phyloP scores from a whole-genome alignment of 1,140 invertebrate species.

The Marisa cornuarietis region DNA sequence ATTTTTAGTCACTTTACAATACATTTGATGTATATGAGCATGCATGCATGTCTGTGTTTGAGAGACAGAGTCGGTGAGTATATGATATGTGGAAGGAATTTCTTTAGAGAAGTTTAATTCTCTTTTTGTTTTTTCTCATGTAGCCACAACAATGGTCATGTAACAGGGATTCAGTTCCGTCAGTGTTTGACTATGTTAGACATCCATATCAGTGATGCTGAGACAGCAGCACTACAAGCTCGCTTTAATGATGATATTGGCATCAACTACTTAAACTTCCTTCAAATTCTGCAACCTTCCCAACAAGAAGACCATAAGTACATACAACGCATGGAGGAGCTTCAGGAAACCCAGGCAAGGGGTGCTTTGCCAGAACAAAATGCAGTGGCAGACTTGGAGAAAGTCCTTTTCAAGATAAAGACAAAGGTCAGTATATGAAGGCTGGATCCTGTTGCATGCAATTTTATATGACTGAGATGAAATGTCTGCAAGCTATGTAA shows the following conservation, averaged over 20 bases:
- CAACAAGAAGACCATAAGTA: constrained; percentile 55
- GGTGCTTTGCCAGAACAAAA: constrained; percentile 53
- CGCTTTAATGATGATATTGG: constrained; percentile 63
- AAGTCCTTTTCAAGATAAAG: constrained; percentile 61
- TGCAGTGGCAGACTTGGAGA: constrained; percentile 53
- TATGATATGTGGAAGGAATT: no score
- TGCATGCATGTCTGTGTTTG: no score
- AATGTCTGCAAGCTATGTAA: background rate
- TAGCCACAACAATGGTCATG: constrained; percentile 65
- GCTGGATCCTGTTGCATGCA: background rate
- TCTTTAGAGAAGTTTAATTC: no score
- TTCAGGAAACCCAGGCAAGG: constrained; percentile 51
- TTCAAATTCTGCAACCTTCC: constrained; percentile 54
- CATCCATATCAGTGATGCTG: constrained; percentile 52
- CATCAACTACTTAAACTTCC: constrained; percentile 63
- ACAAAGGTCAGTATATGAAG: constrained; percentile 53
- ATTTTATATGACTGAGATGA: background rate
- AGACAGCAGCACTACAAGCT: constrained; percentile 60
- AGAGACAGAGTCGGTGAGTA: no score
- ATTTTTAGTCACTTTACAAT: no score
- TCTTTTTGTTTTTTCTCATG: constrained; percentile 18
- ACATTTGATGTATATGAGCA: no score
- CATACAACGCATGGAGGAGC: constrained; percentile 55
- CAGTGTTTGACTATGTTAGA: constrained; percentile 63
- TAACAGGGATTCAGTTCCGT: constrained; percentile 63